Percentiles rank a stretch among this genome's conserved stretches.
Evolutionary conservation across 2,888 invertebrate genomes (phyloP).

Genomic region (Piscicola geometra): DNA sequence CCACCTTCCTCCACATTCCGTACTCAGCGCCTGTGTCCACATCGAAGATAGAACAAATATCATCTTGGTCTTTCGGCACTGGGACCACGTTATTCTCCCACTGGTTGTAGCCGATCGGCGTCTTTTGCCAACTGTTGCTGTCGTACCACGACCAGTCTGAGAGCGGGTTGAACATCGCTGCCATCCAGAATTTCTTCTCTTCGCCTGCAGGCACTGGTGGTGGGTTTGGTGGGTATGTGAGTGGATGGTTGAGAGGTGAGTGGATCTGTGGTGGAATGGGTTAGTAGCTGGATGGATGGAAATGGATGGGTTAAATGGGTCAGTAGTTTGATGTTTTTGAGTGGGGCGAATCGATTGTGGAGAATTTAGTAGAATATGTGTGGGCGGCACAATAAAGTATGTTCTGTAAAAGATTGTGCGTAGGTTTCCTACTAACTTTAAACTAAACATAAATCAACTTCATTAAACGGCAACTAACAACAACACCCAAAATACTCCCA

Average conservation of each 20-base stretch:
- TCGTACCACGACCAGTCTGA: conserved; percentile 37
- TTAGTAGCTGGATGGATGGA: no score
- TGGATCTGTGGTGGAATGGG: no score
- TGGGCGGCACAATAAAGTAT: no score
- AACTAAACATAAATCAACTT: no score
- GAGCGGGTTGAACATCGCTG: conserved; percentile 31
- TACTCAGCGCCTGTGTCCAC: background rate
- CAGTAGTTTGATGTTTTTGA: no score
- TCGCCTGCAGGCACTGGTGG: conserved; percentile 5
- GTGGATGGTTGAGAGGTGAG: background rate
- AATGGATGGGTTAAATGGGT: no score
- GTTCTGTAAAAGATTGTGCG: no score
- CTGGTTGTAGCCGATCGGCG: conserved; percentile 31
- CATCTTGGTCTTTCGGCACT: conserved; percentile 1
- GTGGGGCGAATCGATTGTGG: no score
- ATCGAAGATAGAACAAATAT: conserved; percentile 27
- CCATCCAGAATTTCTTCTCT: conserved; percentile 33
- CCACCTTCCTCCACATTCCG: conserved; percentile 18
- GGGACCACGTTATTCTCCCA: conserved; percentile 34
- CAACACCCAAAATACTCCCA: no score
- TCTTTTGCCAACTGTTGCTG: conserved; percentile 1
- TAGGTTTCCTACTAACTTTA: no score
- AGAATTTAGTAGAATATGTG: no score
- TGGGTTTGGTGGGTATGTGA: background rate
- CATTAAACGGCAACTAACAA: no score